Conservation (phyloP, 2,888 invertebrate species). For the Oscheius onirici region DNA sequence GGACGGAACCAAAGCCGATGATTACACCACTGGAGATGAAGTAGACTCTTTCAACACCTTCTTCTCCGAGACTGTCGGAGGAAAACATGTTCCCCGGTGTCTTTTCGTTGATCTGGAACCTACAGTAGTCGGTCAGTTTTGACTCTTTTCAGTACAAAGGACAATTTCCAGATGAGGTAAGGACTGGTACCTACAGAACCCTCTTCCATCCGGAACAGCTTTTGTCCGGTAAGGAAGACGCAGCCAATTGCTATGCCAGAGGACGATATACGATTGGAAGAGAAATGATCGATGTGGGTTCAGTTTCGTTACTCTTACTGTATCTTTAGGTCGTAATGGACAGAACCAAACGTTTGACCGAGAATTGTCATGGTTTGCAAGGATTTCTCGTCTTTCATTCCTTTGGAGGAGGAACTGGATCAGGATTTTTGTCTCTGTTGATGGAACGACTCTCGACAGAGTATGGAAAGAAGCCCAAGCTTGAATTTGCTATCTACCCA, state of each 20-base stretch:
- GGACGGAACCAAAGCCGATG: constrained; percentile 56
- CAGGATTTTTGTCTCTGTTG: constrained; percentile 86
- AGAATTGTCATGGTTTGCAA: constrained; percentile 81
- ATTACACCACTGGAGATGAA: constrained; percentile 73
- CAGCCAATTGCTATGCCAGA: constrained; percentile 67
- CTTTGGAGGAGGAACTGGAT: constrained; percentile 86
- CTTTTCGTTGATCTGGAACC: constrained; percentile 64
- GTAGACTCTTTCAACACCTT: constrained; percentile 89
- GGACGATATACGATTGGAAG: constrained; percentile 75
- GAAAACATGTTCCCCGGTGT: constrained; percentile 72
- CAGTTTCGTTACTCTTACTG: neutral
- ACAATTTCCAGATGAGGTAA: constrained; percentile 72
- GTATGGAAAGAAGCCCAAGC: constrained; percentile 86
- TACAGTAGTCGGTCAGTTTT: constrained; percentile 66
- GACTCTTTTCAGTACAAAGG: neutral
- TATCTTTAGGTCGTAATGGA: constrained; percentile 60
- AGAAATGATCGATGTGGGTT: constrained; percentile 79
- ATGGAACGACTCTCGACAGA: constrained; percentile 88
- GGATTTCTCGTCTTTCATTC: constrained; percentile 90
- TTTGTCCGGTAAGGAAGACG: constrained; percentile 84
- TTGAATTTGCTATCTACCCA: constrained; percentile 88
- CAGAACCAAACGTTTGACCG: constrained; percentile 74
- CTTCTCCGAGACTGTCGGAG: constrained; percentile 83
- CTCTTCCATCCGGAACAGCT: constrained; percentile 96
- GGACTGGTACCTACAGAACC: constrained; percentile 74